Evolutionary conservation across 2,797 vertebrate genomes (phyloP).

Genomic region (Pristis pectinata): DNA sequence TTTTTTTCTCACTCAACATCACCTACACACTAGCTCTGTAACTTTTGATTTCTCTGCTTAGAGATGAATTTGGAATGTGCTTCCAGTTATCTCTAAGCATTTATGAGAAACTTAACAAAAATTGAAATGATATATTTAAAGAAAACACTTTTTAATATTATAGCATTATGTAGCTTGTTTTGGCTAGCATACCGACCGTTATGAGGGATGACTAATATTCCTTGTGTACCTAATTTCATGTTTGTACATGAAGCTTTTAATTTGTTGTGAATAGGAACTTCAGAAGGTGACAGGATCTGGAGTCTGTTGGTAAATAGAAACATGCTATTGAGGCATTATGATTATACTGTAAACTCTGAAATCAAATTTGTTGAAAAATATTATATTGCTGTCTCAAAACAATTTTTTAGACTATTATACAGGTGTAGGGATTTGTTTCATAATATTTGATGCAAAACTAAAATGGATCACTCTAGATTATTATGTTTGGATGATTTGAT

Average conservation of each 20-base stretch:
- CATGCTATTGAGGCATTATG: not conserved
- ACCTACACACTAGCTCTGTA: too few species aligned
- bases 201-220: not conserved
- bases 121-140: not conserved
- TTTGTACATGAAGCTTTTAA: not conserved
- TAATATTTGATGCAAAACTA: not conserved
- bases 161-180: not conserved
- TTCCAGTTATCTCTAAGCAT: not conserved
- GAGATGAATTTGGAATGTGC: not conserved
- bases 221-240: not conserved
- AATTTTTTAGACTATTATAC: not conserved
- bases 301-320: not conserved
- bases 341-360: not conserved
- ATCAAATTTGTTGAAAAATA: not conserved
- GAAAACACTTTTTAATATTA: not conserved
- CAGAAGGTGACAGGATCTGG: not conserved
- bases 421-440: not conserved
- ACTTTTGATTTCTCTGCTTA: not conserved
- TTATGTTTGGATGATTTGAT: not conserved
- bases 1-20: too few species aligned
- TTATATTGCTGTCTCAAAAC: not conserved
- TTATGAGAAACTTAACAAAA: not conserved
- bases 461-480: not conserved
- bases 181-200: not conserved
- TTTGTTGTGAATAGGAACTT: not conserved